A percentile compares a stretch with the other conserved stretches of the same genome.
Conservation (phyloP, 2,113 vertebrate genomes). For the Epinephelus cyanopodus region DNA sequence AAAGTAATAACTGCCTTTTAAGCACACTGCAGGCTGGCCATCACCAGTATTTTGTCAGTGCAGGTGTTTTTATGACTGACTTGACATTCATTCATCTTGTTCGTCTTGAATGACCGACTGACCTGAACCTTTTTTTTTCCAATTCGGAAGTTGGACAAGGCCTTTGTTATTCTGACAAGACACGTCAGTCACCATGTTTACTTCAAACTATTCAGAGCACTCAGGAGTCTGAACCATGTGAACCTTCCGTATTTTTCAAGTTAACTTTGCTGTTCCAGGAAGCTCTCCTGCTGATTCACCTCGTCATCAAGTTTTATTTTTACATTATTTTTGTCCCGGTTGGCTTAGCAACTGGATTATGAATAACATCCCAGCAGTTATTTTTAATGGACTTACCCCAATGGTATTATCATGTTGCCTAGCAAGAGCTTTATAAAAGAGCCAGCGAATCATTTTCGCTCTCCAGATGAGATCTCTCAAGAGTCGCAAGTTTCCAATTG, state of each 20-base stretch:
- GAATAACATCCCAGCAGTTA: constrained; percentile 69
- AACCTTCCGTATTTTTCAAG: constrained; percentile 43
- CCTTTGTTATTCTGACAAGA: not conserved
- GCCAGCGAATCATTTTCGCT: constrained; percentile 45
- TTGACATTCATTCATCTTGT: not conserved
- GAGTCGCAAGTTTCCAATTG: constrained; percentile 58
- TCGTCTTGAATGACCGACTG: not conserved
- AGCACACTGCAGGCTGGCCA: not conserved
- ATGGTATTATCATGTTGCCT: constrained; percentile 67
- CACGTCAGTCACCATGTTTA: constrained; percentile 2
- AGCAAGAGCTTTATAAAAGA: constrained; percentile 62
- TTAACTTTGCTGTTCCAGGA: constrained; percentile 68
- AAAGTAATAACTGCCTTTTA: not conserved
- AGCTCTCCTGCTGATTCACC: constrained; percentile 68
- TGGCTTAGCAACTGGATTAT: constrained; percentile 70
- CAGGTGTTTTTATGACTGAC: not conserved
- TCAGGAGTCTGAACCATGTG: not conserved
- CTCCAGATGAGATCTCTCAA: constrained; percentile 59
- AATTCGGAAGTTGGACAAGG: not conserved
- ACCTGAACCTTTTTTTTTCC: not conserved
- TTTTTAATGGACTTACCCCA: constrained; percentile 72
- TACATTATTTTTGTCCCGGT: constrained; percentile 61
- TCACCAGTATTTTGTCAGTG: not conserved
- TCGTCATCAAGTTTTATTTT: constrained; percentile 75
- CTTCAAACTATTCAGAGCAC: not conserved